Conservation (phyloP, 1,140 invertebrate species). For the Doryteuthis pealeii region DNA sequence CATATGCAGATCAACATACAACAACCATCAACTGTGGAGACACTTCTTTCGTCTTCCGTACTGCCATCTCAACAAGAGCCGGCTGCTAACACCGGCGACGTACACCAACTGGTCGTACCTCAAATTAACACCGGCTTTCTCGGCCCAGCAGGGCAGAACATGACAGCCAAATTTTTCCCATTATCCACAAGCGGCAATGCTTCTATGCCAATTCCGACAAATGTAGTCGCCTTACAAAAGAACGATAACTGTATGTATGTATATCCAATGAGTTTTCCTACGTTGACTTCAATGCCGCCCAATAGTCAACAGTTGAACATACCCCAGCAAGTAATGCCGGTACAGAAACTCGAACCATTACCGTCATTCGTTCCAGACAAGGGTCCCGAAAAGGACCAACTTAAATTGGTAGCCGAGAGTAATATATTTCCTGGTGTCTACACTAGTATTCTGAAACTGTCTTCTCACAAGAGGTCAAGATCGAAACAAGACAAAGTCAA, state of each 20-base stretch:
- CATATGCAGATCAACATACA: too few species aligned
- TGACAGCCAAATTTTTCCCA: too few species aligned
- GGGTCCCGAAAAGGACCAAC: conserved; percentile 29
- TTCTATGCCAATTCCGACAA: background rate
- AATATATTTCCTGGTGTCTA: conserved; percentile 48
- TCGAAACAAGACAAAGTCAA: conserved; percentile 28
- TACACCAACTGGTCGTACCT: too few species aligned
- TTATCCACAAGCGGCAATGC: too few species aligned
- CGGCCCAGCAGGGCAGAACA: too few species aligned
- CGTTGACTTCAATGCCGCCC: background rate
- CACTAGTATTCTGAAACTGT: conserved; percentile 52
- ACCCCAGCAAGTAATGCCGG: background rate
- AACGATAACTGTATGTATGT: conserved; percentile 6
- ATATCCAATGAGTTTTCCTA: background rate
- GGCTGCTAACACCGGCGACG: too few species aligned
- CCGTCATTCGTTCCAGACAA: conserved; percentile 18
- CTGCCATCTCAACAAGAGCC: too few species aligned
- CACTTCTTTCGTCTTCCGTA: too few species aligned
- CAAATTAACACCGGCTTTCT: too few species aligned
- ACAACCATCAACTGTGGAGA: too few species aligned
- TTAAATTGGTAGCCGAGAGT: conserved; percentile 52
- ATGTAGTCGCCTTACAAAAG: background rate
- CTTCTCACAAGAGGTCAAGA: conserved; percentile 46
- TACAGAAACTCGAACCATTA: background rate
- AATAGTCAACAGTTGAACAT: background rate